phyloP scores from a whole-genome alignment of 1,140 invertebrate species.

The Pogonomyrmex barbatus region DNA sequence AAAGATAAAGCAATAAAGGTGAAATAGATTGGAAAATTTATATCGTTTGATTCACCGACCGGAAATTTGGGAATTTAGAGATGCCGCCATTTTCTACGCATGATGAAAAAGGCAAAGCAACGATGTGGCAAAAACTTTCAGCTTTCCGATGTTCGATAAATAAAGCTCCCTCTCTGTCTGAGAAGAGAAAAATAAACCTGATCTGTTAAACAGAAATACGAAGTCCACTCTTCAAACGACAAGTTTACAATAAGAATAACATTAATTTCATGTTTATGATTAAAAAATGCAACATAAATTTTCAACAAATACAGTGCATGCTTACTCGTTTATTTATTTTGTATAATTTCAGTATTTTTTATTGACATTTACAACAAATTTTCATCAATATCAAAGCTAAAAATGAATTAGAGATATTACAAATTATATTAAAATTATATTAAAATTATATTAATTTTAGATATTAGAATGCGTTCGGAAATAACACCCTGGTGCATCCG shows the following conservation, averaged over 20 bases:
- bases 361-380: background rate
- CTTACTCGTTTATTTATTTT: background rate
- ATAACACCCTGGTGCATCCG: no score
- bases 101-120: background rate
- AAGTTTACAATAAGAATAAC: background rate
- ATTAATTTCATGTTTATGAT: background rate
- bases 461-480: no score
- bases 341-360: background rate
- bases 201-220: constrained; percentile 24
- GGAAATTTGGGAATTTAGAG: constrained; percentile 34
- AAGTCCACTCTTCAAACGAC: background rate
- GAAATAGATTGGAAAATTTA: constrained; percentile 61
- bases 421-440: background rate
- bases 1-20: constrained; percentile 23
- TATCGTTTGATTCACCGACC: constrained; percentile 48
- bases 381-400: background rate
- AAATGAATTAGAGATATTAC: background rate
- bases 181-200: background rate
- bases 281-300: background rate
- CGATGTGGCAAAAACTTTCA: background rate
- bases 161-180: background rate
- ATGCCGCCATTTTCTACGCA: background rate
- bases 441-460: no score
- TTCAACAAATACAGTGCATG: background rate
- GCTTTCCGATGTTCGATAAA: background rate